These are phyloP conservation scores for Lordiphosa andalusiaca DNA, from an alignment of 2,888 invertebrate genomes.

Conservation along the genomic window DNA sequence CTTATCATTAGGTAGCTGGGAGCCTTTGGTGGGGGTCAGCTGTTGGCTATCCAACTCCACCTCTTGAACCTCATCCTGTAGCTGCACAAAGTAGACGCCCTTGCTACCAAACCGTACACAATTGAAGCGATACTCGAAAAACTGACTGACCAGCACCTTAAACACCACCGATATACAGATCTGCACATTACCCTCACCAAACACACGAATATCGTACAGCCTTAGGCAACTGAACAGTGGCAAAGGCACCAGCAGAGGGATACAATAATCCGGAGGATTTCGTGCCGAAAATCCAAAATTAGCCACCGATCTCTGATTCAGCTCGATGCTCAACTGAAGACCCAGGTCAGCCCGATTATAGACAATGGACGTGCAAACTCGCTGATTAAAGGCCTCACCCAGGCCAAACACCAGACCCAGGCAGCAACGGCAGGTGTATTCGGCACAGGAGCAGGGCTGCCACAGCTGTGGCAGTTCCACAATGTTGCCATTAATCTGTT, in stretches of 20 bases:
- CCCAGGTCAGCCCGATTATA: conserved; percentile 28
- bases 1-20: conserved; percentile 18
- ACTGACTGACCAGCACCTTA: conserved; percentile 40
- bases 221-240: conserved; percentile 57
- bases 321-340: conserved; percentile 38
- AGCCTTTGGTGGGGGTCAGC: neutral
- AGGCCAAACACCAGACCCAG: conserved; percentile 46
- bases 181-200: conserved; percentile 40
- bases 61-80: conserved; percentile 10
- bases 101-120: conserved; percentile 49
- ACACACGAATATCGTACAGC: conserved; percentile 45
- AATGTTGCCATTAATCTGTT: conserved; percentile 41
- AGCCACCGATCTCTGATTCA: conserved; percentile 39
- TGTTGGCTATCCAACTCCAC: conserved; percentile 7
- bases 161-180: conserved; percentile 53
- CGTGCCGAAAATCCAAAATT: conserved; percentile 42
- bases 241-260: conserved; percentile 54
- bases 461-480: conserved; percentile 55
- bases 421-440: conserved; percentile 54
- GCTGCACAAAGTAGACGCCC: conserved; percentile 37
- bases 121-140: conserved; percentile 55
- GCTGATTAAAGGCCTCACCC: conserved; percentile 31
- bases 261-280: conserved; percentile 55
- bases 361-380: conserved; percentile 39
- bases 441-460: conserved; percentile 52